Evolutionary conservation across 2,888 invertebrate genomes (phyloP).

Genomic region (Himalopsyche japonica): DNA sequence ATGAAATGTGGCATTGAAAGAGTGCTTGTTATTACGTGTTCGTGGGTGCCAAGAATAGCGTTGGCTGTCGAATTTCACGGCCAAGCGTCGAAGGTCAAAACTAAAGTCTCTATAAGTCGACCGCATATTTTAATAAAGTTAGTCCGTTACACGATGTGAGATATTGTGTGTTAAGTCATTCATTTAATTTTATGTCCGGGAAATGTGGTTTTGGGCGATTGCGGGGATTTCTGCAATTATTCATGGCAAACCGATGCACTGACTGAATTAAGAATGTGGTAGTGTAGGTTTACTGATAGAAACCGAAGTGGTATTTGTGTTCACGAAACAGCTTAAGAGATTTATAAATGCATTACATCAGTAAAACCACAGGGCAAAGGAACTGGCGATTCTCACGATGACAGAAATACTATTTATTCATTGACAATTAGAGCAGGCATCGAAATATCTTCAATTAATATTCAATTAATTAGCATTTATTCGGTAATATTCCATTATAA

Average conservation of each 20-base stretch:
- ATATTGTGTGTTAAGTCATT: neutral
- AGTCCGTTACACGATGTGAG: neutral
- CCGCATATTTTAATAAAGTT: neutral
- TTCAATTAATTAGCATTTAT: no score
- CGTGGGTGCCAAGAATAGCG: neutral
- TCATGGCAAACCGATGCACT: neutral
- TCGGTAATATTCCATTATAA: no score
- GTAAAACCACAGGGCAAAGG: no score
- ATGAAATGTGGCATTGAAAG: neutral
- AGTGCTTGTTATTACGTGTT: neutral
- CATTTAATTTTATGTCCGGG: neutral
- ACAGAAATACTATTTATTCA: no score
- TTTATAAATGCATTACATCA: no score
- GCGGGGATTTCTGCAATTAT: neutral
- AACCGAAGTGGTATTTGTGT: neutral
- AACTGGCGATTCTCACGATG: no score
- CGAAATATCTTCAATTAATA: no score
- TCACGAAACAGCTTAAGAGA: no score
- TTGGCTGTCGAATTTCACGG: neutral
- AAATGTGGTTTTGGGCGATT: neutral
- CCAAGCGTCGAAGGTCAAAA: neutral
- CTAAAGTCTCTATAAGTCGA: neutral
- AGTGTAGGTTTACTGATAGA: neutral
- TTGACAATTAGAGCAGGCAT: no score
- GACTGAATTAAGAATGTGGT: neutral